Percentiles rank a stretch among this genome's conserved stretches.
Conservation (phyloP, 2,113 vertebrate genomes). For the Mesoclemmys tuberculata region DNA sequence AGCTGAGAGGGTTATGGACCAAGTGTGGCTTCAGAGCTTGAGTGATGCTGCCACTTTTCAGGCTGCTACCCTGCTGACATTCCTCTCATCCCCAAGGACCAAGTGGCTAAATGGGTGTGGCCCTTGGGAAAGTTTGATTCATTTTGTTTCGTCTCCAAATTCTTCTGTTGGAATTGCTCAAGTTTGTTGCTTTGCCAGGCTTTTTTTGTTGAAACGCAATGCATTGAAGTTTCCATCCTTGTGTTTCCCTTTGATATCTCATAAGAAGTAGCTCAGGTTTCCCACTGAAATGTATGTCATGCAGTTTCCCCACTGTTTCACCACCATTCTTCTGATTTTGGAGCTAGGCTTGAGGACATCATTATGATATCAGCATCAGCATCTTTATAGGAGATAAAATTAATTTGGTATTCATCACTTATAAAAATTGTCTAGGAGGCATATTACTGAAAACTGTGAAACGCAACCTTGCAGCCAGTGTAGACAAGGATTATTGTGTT, state of each 20-base stretch:
- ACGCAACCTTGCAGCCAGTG: constrained; percentile 34
- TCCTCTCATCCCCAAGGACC: background rate
- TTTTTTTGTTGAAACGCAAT: background rate
- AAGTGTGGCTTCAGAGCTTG: background rate
- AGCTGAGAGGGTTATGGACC: background rate
- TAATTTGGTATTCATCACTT: constrained; percentile 63
- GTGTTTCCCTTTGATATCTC: background rate
- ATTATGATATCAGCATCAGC: constrained; percentile 22
- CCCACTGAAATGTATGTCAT: background rate
- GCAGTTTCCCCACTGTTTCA: background rate
- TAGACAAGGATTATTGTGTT: background rate
- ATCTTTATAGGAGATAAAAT: constrained; percentile 52
- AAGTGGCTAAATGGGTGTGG: background rate
- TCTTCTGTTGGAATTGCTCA: background rate
- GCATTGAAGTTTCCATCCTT: background rate
- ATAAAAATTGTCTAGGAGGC: constrained; percentile 23
- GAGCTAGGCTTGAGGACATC: background rate
- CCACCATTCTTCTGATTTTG: background rate
- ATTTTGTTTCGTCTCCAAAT: background rate
- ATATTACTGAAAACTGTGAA: background rate
- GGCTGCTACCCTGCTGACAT: background rate
- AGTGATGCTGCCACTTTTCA: background rate
- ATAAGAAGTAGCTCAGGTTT: background rate
- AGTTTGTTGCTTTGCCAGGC: background rate
- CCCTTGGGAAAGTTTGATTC: background rate